Conservation (phyloP, 2,797 vertebrate genomes). For the Halcyon chelicuti region DNA sequence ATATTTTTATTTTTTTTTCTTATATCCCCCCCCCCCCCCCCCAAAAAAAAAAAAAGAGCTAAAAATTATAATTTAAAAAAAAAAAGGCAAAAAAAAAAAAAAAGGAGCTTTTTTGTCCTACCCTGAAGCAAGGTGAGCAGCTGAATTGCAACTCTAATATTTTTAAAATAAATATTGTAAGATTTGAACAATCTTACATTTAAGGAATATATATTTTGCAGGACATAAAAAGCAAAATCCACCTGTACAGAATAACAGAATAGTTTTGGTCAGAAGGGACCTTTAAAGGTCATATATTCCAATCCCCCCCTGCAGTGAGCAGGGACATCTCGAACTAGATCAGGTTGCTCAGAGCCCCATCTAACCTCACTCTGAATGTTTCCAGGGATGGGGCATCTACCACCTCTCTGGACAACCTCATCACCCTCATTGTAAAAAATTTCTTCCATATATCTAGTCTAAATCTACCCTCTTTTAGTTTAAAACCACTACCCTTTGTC, state of each 20-base stretch:
- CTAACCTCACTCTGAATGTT: not conserved
- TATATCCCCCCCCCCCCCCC: no score
- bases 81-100: no score
- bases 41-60: not conserved
- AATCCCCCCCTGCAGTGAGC: not conserved
- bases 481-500: not conserved
- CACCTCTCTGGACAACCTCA: not conserved
- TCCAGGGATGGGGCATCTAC: not conserved
- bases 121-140: not conserved
- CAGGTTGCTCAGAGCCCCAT: not conserved
- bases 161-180: not conserved
- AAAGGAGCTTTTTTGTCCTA: not conserved
- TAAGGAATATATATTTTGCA: not conserved
- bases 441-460: rapidly evolving
- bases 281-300: not conserved
- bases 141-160: not conserved
- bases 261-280: not conserved
- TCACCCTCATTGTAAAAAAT: rapidly evolving
- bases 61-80: not conserved
- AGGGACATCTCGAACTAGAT: not conserved
- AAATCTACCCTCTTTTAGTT: rapidly evolving
- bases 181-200: not conserved
- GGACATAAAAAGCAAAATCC: not conserved
- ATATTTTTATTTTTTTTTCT: no score
- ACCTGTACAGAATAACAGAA: not conserved